Evolutionary conservation across 2,888 invertebrate species (phyloP).

Genomic region (Stramonita haemastoma): DNA sequence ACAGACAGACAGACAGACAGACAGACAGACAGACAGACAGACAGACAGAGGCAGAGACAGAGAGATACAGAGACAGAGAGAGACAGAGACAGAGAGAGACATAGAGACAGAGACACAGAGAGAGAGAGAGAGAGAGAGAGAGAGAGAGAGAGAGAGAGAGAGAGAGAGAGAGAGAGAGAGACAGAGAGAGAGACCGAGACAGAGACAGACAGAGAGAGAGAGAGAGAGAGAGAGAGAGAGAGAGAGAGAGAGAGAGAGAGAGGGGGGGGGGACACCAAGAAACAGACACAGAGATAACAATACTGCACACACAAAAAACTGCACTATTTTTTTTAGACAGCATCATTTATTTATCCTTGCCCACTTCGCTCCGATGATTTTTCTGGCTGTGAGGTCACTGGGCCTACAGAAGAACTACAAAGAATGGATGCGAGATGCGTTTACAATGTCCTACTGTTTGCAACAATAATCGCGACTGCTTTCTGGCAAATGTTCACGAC

Average conservation of each 20-base stretch:
- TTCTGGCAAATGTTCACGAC: too few species aligned
- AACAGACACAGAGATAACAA: not conserved
- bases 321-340: too few species aligned
- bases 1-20: not conserved
- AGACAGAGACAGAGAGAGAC: not conserved
- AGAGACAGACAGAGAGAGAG: not conserved
- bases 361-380: too few species aligned
- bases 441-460: too few species aligned
- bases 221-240: not conserved
- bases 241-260: slow-evolving; percentile 1
- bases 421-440: too few species aligned
- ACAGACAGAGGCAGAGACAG: not conserved
- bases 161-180: not conserved
- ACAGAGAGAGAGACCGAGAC: not conserved
- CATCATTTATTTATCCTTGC: too few species aligned
- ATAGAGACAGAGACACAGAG: not conserved
- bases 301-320: too few species aligned
- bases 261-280: not conserved
- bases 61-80: not conserved
- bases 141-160: not conserved
- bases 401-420: too few species aligned
- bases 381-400: too few species aligned
- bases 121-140: not conserved
- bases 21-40: not conserved
- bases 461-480: too few species aligned